A percentile compares a stretch with the other conserved stretches of the same genome.
Evolutionary conservation across 2,888 invertebrate species (phyloP).

Genomic region (Phengaris arion): DNA sequence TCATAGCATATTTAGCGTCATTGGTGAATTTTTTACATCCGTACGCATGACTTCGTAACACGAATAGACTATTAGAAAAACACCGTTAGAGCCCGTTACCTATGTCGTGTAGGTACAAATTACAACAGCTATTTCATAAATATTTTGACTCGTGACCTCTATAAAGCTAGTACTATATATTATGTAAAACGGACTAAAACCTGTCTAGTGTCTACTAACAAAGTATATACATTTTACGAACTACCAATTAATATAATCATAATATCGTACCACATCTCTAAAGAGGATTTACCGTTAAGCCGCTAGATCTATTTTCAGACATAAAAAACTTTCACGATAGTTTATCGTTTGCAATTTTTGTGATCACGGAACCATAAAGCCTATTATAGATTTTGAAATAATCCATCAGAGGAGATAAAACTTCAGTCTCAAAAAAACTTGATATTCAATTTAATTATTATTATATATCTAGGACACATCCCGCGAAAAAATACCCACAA

Average conservation of each 20-base stretch:
- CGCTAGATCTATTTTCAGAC: constrained; percentile 14
- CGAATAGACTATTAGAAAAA: too few relatives aligned
- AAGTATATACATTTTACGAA: background rate
- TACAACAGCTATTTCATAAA: too few relatives aligned
- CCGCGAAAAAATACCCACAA: too few relatives aligned
- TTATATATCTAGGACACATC: too few relatives aligned
- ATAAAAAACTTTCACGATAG: background rate
- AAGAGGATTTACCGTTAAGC: background rate
- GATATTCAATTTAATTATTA: background rate
- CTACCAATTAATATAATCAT: background rate
- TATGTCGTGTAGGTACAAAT: too few relatives aligned
- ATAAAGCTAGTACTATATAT: too few relatives aligned
- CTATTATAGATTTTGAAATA: background rate
- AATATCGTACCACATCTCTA: background rate
- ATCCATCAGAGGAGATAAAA: background rate
- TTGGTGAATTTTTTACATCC: too few relatives aligned
- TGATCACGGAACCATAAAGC: background rate
- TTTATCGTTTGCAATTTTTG: constrained; percentile 16
- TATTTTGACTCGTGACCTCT: too few relatives aligned
- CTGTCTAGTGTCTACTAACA: background rate
- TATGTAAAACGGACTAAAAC: background rate
- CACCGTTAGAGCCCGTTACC: too few relatives aligned
- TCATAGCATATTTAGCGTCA: too few relatives aligned
- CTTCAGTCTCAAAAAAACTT: background rate
- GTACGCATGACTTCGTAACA: too few relatives aligned